Conservation (phyloP, 2,888 invertebrate species). For the Phragmatobia fuliginosa region DNA sequence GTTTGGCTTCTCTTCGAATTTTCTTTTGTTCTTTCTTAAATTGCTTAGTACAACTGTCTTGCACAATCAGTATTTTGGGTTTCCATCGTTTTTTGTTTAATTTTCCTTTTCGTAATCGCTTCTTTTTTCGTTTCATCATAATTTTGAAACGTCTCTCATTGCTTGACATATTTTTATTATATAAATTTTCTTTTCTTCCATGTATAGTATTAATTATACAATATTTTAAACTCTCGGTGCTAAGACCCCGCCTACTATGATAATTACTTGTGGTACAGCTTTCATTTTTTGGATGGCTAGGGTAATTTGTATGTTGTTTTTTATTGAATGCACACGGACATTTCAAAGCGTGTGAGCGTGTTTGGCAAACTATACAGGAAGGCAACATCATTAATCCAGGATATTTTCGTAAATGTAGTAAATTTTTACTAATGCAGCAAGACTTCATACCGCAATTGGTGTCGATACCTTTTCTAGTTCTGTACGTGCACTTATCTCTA, state of each 20-base stretch:
- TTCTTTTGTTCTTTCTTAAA: constrained; percentile 5
- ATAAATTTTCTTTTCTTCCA: not conserved
- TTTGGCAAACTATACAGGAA: not conserved
- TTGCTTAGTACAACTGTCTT: not conserved
- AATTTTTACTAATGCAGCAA: not conserved
- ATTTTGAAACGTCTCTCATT: not conserved
- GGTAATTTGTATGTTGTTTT: not conserved
- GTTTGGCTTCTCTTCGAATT: constrained; percentile 1
- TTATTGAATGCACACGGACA: not conserved
- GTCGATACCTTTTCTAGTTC: constrained; percentile 4
- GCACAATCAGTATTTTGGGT: not conserved
- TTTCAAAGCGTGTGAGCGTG: not conserved
- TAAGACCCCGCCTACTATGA: not conserved
- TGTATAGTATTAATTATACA: not conserved
- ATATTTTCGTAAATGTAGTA: not conserved
- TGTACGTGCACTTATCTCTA: constrained; percentile 7
- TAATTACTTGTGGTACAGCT: not conserved
- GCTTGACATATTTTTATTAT: not conserved
- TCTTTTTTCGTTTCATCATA: constrained; percentile 4
- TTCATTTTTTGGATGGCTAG: not conserved
- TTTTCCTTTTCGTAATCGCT: constrained; percentile 4
- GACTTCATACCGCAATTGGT: not conserved
- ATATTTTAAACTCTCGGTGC: not conserved
- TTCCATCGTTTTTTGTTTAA: not conserved
- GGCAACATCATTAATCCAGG: not conserved